phyloP scores from a whole-genome alignment of 2,888 invertebrate species.

The Agrotis exclamationis region DNA sequence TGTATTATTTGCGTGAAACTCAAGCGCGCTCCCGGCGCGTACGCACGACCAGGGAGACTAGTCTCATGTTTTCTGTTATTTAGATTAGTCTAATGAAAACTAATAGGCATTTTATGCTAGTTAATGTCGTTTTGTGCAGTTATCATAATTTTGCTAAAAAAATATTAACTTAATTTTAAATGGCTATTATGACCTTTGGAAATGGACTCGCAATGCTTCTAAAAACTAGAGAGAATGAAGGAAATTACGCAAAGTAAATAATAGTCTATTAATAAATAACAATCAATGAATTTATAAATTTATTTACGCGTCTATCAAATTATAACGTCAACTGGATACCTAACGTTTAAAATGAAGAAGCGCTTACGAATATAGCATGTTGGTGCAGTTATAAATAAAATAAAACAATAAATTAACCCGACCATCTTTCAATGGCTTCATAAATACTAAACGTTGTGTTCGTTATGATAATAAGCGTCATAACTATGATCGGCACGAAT shows the following conservation, averaged over 20 bases:
- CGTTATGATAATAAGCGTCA: slow-evolving; percentile 58
- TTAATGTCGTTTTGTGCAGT: background rate
- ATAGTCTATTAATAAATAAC: background rate
- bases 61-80: slow-evolving; percentile 20
- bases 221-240: background rate
- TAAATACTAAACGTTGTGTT: slow-evolving; percentile 58
- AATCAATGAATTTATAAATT: slow-evolving; percentile 49
- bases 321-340: slow-evolving; percentile 31
- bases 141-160: background rate
- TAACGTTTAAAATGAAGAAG: slow-evolving; percentile 40
- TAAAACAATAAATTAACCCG: slow-evolving; percentile 49
- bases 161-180: background rate
- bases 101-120: background rate
- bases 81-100: background rate
- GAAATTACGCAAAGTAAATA: slow-evolving; percentile 5
- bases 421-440: slow-evolving; percentile 52
- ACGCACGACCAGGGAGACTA: slow-evolving; percentile 56
- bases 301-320: slow-evolving; percentile 25
- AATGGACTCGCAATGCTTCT: background rate
- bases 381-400: slow-evolving; percentile 39
- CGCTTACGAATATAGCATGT: slow-evolving; percentile 21
- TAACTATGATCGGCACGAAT: slow-evolving; percentile 58
- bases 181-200: slow-evolving; percentile 2
- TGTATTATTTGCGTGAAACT: slow-evolving; percentile 86
- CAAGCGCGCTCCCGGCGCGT: slow-evolving; percentile 80